phyloP scores from a whole-genome alignment of 2,797 vertebrate species.

The Enteromius argenteus region DNA sequence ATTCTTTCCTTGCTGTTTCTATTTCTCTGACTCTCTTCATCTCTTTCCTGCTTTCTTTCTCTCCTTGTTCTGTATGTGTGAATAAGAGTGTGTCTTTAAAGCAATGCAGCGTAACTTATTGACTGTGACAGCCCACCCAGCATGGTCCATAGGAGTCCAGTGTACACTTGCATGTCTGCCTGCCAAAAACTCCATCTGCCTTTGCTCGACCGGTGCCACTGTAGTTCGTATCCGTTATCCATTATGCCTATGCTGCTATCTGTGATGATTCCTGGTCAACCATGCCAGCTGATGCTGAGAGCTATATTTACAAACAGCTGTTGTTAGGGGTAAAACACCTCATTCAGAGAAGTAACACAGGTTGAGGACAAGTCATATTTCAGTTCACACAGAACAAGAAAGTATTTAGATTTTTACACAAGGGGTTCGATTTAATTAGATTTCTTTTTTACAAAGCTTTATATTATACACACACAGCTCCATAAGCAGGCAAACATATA shows the following conservation, averaged over 20 bases:
- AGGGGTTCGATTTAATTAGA: slow-evolving; percentile 61
- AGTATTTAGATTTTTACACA: slow-evolving; percentile 36
- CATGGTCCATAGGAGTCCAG: slow-evolving; percentile 73
- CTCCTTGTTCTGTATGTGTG: neutral
- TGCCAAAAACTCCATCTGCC: slow-evolving; percentile 83
- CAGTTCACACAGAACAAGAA: slow-evolving; percentile 14
- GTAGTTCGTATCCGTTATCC: slow-evolving; percentile 69
- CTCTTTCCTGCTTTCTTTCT: neutral
- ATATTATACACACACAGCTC: slow-evolving; percentile 18
- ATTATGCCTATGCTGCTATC: slow-evolving; percentile 67
- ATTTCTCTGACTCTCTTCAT: neutral
- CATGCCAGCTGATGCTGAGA: slow-evolving; percentile 76
- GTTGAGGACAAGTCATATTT: slow-evolving; percentile 23
- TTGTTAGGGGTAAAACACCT: slow-evolving; percentile 63
- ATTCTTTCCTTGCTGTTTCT: neutral
- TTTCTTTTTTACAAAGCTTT: slow-evolving; percentile 37
- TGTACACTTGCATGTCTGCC: slow-evolving; percentile 65
- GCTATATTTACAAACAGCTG: slow-evolving; percentile 85
- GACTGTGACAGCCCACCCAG: slow-evolving; percentile 73
- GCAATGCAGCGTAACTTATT: slow-evolving; percentile 73
- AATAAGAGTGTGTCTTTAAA: slow-evolving; percentile 53
- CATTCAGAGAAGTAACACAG: slow-evolving; percentile 47
- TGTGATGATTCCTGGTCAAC: slow-evolving; percentile 65
- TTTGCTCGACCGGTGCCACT: slow-evolving; percentile 62
- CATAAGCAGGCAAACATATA: slow-evolving; percentile 40